Percentiles rank a stretch among this genome's conserved stretches.
Conservation (phyloP, 2,797 vertebrate species). For the Leucoraja ocellata region DNA sequence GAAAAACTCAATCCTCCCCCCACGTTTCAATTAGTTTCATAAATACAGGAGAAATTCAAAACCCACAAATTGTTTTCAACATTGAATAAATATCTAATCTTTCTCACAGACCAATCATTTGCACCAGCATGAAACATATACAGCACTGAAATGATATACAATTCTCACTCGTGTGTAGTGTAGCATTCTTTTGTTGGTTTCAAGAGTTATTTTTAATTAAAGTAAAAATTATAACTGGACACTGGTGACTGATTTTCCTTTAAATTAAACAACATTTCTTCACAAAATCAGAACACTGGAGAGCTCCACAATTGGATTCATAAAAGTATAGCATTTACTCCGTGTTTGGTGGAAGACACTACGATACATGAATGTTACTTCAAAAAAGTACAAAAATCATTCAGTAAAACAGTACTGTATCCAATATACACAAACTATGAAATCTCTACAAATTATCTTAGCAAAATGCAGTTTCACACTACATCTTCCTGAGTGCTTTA, state of each 20-base stretch:
- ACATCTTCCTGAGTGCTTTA: constrained; percentile 77
- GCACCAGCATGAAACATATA: constrained; percentile 57
- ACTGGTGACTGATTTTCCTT: constrained; percentile 25
- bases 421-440: constrained; percentile 67
- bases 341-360: constrained; percentile 54
- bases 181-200: constrained; percentile 50
- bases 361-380: constrained; percentile 62
- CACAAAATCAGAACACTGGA: constrained; percentile 30
- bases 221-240: constrained; percentile 25
- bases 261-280: constrained; percentile 34
- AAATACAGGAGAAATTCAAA: constrained; percentile 37
- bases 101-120: constrained; percentile 62
- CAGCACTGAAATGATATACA: constrained; percentile 60
- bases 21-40: constrained; percentile 33
- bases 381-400: constrained; percentile 63
- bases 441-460: constrained; percentile 64
- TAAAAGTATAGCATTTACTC: constrained; percentile 36
- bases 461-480: constrained; percentile 65
- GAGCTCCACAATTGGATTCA: constrained; percentile 23
- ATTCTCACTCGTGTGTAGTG: constrained; percentile 76
- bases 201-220: constrained; percentile 29
- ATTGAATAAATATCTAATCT: constrained; percentile 90
- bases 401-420: constrained; percentile 71
- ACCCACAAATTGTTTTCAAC: constrained; percentile 48
- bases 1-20: neutral